A percentile compares a stretch with the other conserved stretches of the same genome.
Conservation (phyloP, 2,888 invertebrate species). For the Sarcophaga carnaria region DNA sequence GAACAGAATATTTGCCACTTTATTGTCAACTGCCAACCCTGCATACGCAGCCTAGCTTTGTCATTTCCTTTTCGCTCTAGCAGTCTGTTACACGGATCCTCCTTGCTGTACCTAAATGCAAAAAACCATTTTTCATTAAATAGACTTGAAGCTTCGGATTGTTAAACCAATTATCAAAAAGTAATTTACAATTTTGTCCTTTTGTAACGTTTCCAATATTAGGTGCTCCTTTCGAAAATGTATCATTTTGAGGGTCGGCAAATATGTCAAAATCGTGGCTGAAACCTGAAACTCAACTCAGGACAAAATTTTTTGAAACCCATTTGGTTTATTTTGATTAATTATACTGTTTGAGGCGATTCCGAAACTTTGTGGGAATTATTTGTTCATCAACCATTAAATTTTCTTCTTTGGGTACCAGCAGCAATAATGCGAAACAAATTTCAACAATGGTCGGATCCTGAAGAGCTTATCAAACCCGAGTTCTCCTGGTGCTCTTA, state of each 20-base stretch:
- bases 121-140: conserved; percentile 34
- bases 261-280: not conserved
- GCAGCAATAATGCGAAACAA: conserved; percentile 23
- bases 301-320: too few species aligned
- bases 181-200: conserved; percentile 44
- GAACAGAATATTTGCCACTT: conserved; percentile 61
- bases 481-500: conserved; percentile 31
- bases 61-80: conserved; percentile 64
- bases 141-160: conserved; percentile 57
- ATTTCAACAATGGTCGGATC: too few species aligned
- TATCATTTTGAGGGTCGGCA: not conserved
- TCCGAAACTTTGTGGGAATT: conserved; percentile 60
- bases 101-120: conserved; percentile 56
- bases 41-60: conserved; percentile 59
- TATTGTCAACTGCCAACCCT: conserved; percentile 63
- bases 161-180: conserved; percentile 62
- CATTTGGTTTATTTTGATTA: conserved; percentile 74
- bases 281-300: not conserved
- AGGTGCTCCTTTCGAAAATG: not conserved
- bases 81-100: conserved; percentile 51
- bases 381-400: conserved; percentile 64
- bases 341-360: conserved; percentile 74
- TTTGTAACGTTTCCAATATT: not conserved
- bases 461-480: conserved; percentile 50
- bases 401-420: conserved; percentile 65